These are phyloP conservation scores for Chydorus sphaericus DNA, from an alignment of 2,888 invertebrate species.

Conservation along the genomic window DNA sequence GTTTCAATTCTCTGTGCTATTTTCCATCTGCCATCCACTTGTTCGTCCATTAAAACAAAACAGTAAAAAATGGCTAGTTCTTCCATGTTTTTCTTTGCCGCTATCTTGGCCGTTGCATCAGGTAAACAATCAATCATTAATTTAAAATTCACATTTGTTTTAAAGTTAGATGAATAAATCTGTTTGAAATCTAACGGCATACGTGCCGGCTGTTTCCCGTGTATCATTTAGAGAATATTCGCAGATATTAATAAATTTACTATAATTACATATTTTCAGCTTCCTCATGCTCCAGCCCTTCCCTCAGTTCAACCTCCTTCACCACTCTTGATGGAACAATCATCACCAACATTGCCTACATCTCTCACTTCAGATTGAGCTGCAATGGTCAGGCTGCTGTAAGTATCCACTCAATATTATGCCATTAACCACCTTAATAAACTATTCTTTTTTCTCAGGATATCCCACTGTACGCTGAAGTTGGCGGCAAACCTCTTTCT, in stretches of 20 bases:
- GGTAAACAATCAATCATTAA: background rate
- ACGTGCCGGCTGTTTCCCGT: no score
- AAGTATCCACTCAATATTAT: conserved; percentile 13
- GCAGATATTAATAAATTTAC: no score
- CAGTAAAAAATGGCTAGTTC: background rate
- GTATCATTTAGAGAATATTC: no score
- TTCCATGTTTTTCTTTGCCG: background rate
- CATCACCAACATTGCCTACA: conserved; percentile 72
- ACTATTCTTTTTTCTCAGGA: conserved; percentile 26
- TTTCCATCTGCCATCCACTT: background rate
- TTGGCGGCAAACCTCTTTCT: conserved; percentile 69
- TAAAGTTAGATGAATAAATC: no score
- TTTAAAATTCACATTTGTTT: no score
- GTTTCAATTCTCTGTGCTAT: background rate
- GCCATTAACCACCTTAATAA: background rate
- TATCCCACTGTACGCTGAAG: conserved; percentile 72
- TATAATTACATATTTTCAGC: conserved; percentile 11
- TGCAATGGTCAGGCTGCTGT: conserved; percentile 42
- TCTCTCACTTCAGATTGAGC: conserved; percentile 73
- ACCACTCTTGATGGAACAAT: conserved; percentile 87
- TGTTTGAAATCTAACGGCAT: no score
- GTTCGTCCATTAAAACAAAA: no score
- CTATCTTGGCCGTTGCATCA: background rate
- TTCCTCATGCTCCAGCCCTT: conserved; percentile 25
- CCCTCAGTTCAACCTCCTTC: conserved; percentile 60